Evolutionary conservation across 2,113 vertebrate genomes (phyloP), one percentile per base, ranked within the genome.

Genomic region (Haemorhous mexicanus): DNA sequence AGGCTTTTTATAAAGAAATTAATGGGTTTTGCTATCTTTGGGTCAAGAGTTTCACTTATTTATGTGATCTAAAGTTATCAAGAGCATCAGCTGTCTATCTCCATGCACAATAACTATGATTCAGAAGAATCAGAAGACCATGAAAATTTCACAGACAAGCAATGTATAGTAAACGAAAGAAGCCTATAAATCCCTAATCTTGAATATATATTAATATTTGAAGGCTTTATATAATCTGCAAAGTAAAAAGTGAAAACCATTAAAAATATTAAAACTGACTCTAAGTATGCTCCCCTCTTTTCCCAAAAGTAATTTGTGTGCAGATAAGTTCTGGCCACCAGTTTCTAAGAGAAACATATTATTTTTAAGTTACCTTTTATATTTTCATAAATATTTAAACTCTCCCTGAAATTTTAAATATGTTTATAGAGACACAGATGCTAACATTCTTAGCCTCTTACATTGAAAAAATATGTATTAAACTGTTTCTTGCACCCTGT

Each of bases 211-310:
- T 88, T 94, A 96, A 96, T 95, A 95, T 92, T 96, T 78, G 88
- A 49, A 92, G 53, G 78, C 69, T 94, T 91, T 94, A 94, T 94
- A 88, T 93, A 96, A 97, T 97, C 87, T 69, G 82, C 72, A 80
- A 95, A 94, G 87, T 96, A 95, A 72, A 94, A 95, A 95, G 89
- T 97, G 90, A 95, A 85, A 96, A 78, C 92, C 74, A 95, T 92
- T 97, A 92, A 96, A 97, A 97, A 97, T 97, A 97, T 96, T 96
- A 96, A 95, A 97, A 88, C 89, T 96, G 92, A 96, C 91, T 96
- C 61, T 85, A 92, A 96, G 83, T 49, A 91, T 49, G 43, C 44
- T 85, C 50, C 58, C 86, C 64, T 83, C 52, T 95, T 95, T 93
- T 96, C 88, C 87, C 90, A 87, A 91, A 96, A 97, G 90, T 83